Conservation (phyloP, 2,113 vertebrate genomes). For the Panthera uncia region DNA sequence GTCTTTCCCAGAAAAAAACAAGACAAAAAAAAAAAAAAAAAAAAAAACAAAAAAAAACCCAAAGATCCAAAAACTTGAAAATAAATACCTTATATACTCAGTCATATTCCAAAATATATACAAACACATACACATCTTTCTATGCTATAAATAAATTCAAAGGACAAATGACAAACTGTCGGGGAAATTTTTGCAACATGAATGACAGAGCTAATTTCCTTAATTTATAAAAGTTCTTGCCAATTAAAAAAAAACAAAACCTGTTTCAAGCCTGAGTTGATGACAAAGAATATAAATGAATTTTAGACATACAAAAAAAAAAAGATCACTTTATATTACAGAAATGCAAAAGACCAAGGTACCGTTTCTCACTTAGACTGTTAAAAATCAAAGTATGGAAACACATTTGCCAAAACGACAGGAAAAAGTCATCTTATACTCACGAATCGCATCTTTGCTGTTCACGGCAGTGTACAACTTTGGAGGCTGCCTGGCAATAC, state of each 20-base stretch:
- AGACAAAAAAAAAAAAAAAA: neutral
- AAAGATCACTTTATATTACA: neutral
- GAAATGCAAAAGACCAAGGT: neutral
- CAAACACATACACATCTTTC: neutral
- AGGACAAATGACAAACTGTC: neutral
- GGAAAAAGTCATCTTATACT: neutral
- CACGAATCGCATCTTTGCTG: neutral
- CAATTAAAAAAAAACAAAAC: neutral
- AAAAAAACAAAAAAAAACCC: neutral
- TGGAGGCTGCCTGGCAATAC: neutral
- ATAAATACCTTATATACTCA: neutral
- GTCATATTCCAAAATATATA: neutral
- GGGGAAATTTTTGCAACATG: neutral
- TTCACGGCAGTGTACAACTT: neutral
- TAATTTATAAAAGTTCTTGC: neutral
- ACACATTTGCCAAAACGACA: neutral
- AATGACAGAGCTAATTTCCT: slow-evolving; percentile 21
- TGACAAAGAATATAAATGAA: slow-evolving; percentile 25
- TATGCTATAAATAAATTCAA: neutral
- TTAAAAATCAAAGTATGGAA: neutral
- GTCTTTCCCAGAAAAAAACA: neutral
- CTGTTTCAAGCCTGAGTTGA: slow-evolving; percentile 16
- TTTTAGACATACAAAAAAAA: neutral
- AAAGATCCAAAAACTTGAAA: slow-evolving; percentile 34
- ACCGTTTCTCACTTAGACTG: neutral